Evolutionary conservation across 1,140 invertebrate species (phyloP), one percentile per base, ranked within the genome.

Genomic region (Ptiloglossa arizonensis): DNA sequence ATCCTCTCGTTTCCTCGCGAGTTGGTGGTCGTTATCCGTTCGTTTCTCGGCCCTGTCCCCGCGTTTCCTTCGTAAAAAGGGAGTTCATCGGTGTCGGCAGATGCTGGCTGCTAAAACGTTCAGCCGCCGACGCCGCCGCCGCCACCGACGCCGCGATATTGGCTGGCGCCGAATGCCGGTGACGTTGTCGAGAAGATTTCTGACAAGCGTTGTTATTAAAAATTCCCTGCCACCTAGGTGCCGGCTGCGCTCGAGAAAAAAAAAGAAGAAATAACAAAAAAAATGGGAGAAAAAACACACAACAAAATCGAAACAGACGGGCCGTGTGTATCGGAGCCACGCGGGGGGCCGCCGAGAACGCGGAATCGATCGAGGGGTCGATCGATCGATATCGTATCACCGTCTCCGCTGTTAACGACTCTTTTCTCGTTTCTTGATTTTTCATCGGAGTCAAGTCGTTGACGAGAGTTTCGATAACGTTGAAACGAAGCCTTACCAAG

Each of bases 131-230:
- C n/a, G n/a, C n/a, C 59, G 70, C 27, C 22, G 24, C 64, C 54
- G 77, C 52, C 9, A 19, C 64, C 54, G 77, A 46, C 9, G 70
- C 57, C 32, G 68, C 75, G 79, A 88, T 89, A 89, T 89, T 89
- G 87, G 87, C 80, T 85, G 87, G 87, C 82, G 74, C 88, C 88
- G 87, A 89, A 89, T 89, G 88, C 81, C 85, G 67, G 56, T 89
- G 88, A 89, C 88, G 87, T 85, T 87, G 83, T 86, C 88, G 85
- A 74, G 81, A 79, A 87, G 80, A 87, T 80, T 88, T 84, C 86
- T 86, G 85, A 88, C 87, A 86, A 74, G 87, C 76, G 77, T 86
- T 83, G 80, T 88, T 87, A 87, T 87, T 87, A 87, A 88, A 86
- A 87, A 84, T 62, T 82, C 81, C 41, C 57, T 69, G 70, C 64